Evolutionary conservation across 2,888 invertebrate genomes (phyloP).

Genomic region (Diloba caeruleocephala): DNA sequence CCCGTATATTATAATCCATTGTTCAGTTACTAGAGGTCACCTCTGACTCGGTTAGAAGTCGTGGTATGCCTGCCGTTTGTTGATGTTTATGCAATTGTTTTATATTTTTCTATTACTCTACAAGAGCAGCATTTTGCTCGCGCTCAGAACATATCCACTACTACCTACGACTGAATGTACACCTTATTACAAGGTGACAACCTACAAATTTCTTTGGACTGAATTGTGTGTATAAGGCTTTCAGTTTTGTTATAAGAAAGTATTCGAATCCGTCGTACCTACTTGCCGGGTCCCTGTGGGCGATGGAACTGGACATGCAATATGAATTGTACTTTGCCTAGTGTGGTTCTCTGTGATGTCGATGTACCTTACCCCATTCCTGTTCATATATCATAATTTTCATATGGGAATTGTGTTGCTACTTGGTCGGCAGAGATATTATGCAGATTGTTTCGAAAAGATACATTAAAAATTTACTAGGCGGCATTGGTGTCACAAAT

Average conservation of each 20-base stretch:
- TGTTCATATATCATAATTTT: slow-evolving; percentile 58
- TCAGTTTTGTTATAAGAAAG: slow-evolving; percentile 29
- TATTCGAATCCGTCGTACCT: slow-evolving; percentile 69
- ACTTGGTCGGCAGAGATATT: slow-evolving; percentile 38
- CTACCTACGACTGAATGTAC: neutral
- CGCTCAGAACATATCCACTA: neutral
- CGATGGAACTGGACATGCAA: slow-evolving; percentile 81
- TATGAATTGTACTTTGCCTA: slow-evolving; percentile 78
- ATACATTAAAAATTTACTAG: slow-evolving; percentile 24
- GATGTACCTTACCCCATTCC: slow-evolving; percentile 48
- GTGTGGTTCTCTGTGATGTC: slow-evolving; percentile 59
- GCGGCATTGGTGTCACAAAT: slow-evolving; percentile 8
- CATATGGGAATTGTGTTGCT: slow-evolving; percentile 55
- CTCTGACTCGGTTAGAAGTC: slow-evolving; percentile 62
- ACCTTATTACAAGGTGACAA: slow-evolving; percentile 6
- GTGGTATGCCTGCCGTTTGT: slow-evolving; percentile 71
- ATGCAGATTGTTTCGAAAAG: slow-evolving; percentile 28
- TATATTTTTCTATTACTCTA: slow-evolving; percentile 77
- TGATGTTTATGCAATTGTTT: slow-evolving; percentile 82
- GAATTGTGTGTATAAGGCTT: slow-evolving; percentile 1
- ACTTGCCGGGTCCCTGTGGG: slow-evolving; percentile 77
- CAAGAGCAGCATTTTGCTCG: slow-evolving; percentile 7
- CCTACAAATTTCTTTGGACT: slow-evolving; percentile 19
- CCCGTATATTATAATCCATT: slow-evolving; percentile 52
- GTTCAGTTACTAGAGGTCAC: slow-evolving; percentile 58